Percentiles rank a stretch among this genome's conserved stretches.
phyloP scores from a whole-genome alignment of 2,888 invertebrate species.

The Enchytraeus crypticus region DNA sequence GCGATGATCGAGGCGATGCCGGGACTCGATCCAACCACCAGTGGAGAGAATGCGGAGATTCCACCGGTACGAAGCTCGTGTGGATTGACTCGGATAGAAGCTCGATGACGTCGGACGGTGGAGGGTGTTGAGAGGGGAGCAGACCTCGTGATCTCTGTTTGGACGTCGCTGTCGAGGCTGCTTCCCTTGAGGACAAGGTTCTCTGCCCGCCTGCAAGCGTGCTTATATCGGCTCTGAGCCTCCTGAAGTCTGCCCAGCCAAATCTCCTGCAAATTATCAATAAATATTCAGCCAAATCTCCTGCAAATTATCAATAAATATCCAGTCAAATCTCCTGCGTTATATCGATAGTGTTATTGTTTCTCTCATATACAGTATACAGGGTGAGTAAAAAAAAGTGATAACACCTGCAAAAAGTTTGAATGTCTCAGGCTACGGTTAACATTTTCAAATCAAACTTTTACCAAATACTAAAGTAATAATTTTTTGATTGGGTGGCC shows the following conservation, averaged over 20 bases:
- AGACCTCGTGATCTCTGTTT: not conserved
- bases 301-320: slow-evolving; percentile 37
- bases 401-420: too few relatives aligned
- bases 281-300: slow-evolving; percentile 52
- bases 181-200: not conserved
- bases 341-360: too few relatives aligned
- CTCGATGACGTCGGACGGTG: not conserved
- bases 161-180: not conserved
- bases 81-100: too few relatives aligned
- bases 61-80: too few relatives aligned
- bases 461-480: too few relatives aligned
- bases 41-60: too few relatives aligned
- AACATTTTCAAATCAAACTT: too few relatives aligned
- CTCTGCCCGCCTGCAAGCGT: slow-evolving; percentile 4
- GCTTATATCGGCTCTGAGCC: slow-evolving; percentile 52
- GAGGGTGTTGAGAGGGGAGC: not conserved
- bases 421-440: too few relatives aligned
- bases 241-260: slow-evolving; percentile 53
- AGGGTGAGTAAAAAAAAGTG: too few relatives aligned
- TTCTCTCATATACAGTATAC: too few relatives aligned
- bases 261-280: slow-evolving; percentile 40
- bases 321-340: slow-evolving; percentile 52
- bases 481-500: too few relatives aligned
- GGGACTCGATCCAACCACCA: not conserved
- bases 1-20: not conserved